Base-by-base conservation (phyloP, 2,113 vertebrate genomes). In the Actenoides hombroni region DNA sequence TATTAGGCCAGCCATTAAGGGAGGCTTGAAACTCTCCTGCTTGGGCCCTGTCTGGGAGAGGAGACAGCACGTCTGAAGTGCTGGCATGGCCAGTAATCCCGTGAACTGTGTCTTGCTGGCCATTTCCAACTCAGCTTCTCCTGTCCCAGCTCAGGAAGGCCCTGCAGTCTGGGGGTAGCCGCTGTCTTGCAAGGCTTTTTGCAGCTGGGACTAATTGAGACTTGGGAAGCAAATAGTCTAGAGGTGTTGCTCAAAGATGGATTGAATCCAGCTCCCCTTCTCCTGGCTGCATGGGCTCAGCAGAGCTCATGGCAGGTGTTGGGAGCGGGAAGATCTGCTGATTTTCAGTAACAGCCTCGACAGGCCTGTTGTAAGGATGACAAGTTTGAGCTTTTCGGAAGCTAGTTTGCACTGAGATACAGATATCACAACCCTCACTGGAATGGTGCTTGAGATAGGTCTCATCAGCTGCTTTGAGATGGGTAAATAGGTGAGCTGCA, bases 81-180 rank as follows among this genome's bases (percentile, higher is more conserved):
- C n/a, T 68, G 33, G 33, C 51, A 54, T 0, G 0, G 53, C 48
- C 49, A 24, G 44, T 35, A 42, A 65, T 39, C 11, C 17, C 39
- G 48, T 3, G 0, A 84, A 28, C 35, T 0, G 0, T 51, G 65
- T 71, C 46, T 46, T 23, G 25, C 39, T 2, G 2, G 16, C 24
- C 5, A 3, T 73, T 93, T 79, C 49, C 68, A 56, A 0, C 40
- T 33, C 75, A 73, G 33, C 67, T 44, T 16, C 29, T 81, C 0
- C 0, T 46, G n/a, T 87, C 40, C 14, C 0, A 1, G 59, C 54
- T 86, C 31, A 14, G 68, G 14, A 28, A 48, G 63, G 75, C 71
- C 56, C 70, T 13, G 46, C 1, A 3, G 70, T 49, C 63, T 73
- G 51, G 2, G 4, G 35, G 8, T 31, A 8, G 59, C 67, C 19